Evolutionary conservation across 2,888 invertebrate genomes (phyloP).

Genomic region (Pyrochroa serraticornis): DNA sequence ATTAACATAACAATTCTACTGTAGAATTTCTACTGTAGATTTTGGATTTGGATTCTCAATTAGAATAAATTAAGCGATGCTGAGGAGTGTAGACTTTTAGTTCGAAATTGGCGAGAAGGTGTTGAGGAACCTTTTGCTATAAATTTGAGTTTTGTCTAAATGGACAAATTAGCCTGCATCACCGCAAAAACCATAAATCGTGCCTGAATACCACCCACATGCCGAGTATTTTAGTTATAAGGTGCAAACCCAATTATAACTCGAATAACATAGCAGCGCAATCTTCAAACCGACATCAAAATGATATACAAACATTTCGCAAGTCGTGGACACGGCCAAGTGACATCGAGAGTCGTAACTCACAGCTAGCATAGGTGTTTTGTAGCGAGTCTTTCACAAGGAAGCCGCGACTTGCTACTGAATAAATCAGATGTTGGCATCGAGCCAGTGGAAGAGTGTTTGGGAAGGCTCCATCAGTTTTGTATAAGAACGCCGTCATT

Average conservation of each 20-base stretch:
- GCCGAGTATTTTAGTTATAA: constrained; percentile 40
- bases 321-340: constrained; percentile 53
- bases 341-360: constrained; percentile 52
- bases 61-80: too few species aligned
- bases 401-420: constrained; percentile 50
- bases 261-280: constrained; percentile 45
- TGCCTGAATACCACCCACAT: constrained; percentile 40
- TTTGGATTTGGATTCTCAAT: too few species aligned
- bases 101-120: too few species aligned
- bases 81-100: too few species aligned
- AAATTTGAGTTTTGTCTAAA: too few species aligned
- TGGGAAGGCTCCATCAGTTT: constrained; percentile 24
- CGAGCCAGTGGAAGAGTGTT: constrained; percentile 43
- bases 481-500: constrained; percentile 12
- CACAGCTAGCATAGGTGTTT: constrained; percentile 52
- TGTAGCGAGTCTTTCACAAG: constrained; percentile 50
- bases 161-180: too few species aligned
- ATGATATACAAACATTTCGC: constrained; percentile 54
- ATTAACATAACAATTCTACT: too few species aligned
- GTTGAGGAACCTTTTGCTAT: too few species aligned
- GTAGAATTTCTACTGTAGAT: too few species aligned
- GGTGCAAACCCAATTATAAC: constrained; percentile 52
- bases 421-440: constrained; percentile 53
- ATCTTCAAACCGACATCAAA: constrained; percentile 50
- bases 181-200: constrained; percentile 7